Conservation (phyloP, 1,140 invertebrate species). For the Nomia melanderi region DNA sequence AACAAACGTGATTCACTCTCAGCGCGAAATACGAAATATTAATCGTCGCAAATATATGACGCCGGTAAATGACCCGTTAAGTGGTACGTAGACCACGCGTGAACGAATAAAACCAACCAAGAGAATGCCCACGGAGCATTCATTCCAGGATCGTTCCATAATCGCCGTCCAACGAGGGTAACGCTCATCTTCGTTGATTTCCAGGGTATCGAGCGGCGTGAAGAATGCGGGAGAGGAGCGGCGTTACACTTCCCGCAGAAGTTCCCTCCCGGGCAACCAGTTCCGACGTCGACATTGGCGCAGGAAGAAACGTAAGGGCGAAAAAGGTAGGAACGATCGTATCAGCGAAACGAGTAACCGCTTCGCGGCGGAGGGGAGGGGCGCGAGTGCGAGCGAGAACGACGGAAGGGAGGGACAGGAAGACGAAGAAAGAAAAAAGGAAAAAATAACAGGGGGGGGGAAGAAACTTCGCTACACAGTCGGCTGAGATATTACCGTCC, state of each 20-base stretch:
- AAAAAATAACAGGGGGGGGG: background rate
- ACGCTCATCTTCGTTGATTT: background rate
- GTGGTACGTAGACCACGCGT: no score
- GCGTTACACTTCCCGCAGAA: slow-evolving; percentile 7
- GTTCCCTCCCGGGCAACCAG: slow-evolving; percentile 7
- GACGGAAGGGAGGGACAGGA: background rate
- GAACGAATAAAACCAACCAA: no score
- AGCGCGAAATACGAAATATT: no score
- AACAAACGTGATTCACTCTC: no score
- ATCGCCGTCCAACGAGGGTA: no score
- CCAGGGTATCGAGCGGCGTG: background rate
- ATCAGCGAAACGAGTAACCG: slow-evolving; percentile 42
- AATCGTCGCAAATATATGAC: no score
- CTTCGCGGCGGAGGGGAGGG: background rate
- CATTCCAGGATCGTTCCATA: no score
- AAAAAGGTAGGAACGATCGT: slow-evolving; percentile 47
- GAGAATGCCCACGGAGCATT: no score
- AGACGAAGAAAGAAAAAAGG: background rate
- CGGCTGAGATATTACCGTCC: slow-evolving; percentile 41
- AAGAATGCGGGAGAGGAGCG: background rate
- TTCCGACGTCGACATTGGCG: slow-evolving; percentile 1
- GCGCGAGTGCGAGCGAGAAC: no score
- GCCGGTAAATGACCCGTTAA: no score
- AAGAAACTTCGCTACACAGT: slow-evolving; percentile 25
- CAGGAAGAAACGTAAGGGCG: slow-evolving; percentile 30